phyloP scores from a whole-genome alignment of 2,888 invertebrate genomes.

The Biston stratarius region DNA sequence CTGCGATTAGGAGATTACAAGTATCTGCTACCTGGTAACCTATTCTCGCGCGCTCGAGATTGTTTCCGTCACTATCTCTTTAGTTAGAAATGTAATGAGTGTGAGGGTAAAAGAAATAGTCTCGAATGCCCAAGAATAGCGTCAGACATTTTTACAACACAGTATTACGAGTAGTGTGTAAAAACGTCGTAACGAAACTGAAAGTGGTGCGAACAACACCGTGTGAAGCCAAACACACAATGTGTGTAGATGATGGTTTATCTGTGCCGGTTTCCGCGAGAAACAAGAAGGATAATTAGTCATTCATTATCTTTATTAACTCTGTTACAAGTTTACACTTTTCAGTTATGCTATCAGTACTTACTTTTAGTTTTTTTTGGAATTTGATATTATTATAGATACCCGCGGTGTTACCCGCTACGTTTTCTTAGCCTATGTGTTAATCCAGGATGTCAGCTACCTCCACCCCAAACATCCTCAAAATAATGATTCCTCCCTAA shows the following conservation, averaged over 20 bases:
- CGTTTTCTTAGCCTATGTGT: too few relatives aligned
- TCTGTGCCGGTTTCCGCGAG: constrained; percentile 31
- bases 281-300: constrained; percentile 4
- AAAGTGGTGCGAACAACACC: constrained; percentile 74
- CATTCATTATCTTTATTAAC: constrained; percentile 21
- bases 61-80: not conserved
- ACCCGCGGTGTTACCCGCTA: too few relatives aligned
- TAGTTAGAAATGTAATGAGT: not conserved
- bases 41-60: constrained; percentile 1
- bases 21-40: constrained; percentile 4
- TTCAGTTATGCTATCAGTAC: too few relatives aligned
- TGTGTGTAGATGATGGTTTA: constrained; percentile 61
- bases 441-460: too few relatives aligned
- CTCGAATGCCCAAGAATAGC: constrained; percentile 3
- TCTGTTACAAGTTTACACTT: not conserved
- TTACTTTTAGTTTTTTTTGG: too few relatives aligned
- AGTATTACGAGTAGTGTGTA: constrained; percentile 19
- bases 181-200: constrained; percentile 64
- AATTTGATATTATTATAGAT: too few relatives aligned
- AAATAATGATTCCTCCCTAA: too few relatives aligned
- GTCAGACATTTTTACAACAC: constrained; percentile 10
- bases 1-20: constrained; percentile 34
- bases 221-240: constrained; percentile 69
- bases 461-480: too few relatives aligned
- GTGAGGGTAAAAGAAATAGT: not conserved